phyloP scores from a whole-genome alignment of 1,140 invertebrate genomes.

The Venturia canescens region DNA sequence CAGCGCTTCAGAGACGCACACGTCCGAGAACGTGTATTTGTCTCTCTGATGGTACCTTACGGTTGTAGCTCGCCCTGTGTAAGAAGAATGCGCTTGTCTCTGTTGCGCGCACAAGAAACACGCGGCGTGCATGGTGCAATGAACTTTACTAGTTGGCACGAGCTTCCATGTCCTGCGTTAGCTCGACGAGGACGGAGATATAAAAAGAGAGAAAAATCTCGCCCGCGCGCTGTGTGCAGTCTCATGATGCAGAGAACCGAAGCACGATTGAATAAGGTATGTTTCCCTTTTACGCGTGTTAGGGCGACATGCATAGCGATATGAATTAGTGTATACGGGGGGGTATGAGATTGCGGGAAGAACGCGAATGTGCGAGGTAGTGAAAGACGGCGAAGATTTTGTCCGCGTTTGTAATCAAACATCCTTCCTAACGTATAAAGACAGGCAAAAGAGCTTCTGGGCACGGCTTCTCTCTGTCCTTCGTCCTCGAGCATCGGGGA shows the following conservation, averaged over 20 bases:
- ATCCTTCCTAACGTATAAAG: not conserved
- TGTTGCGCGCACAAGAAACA: not conserved
- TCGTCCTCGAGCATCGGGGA: conserved; percentile 5
- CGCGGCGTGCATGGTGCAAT: conserved; percentile 44
- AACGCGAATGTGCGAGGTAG: not conserved
- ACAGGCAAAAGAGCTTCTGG: conserved; percentile 15
- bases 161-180: not conserved
- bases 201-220: conserved; percentile 21
- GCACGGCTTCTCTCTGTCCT: not conserved
- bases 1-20: not conserved
- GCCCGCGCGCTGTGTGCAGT: not conserved
- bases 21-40: not conserved
- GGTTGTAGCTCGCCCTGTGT: conserved; percentile 30
- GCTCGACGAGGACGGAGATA: not conserved
- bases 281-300: not conserved
- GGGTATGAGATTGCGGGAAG: not conserved
- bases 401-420: conserved; percentile 14
- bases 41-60: conserved; percentile 35
- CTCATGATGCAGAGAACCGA: conserved; percentile 15
- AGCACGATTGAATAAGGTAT: conserved; percentile 29
- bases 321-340: not conserved
- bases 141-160: conserved; percentile 48
- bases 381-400: conserved; percentile 17
- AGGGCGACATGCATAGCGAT: too few species aligned
- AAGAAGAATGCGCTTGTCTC: conserved; percentile 31